These are phyloP conservation scores for Nyctibius grandis DNA, from an alignment of 2,797 vertebrate genomes.

Conservation along the genomic window DNA sequence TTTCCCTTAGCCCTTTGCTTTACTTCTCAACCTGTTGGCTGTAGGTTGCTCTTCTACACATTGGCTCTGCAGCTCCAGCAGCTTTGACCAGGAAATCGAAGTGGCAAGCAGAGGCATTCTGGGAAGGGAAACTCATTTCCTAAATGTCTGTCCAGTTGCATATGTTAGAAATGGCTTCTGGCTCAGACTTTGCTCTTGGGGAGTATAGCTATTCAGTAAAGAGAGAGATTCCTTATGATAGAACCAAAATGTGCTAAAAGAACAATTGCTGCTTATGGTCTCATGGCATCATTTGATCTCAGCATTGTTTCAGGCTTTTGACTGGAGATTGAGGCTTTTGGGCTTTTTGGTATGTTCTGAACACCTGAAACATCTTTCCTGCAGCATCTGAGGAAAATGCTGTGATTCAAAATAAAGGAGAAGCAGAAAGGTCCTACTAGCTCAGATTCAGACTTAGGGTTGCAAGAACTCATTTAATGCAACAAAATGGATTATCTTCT, in stretches of 20 bases:
- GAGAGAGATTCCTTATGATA: background rate
- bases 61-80: background rate
- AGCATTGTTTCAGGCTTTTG: background rate
- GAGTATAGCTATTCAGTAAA: background rate
- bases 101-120: background rate
- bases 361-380: background rate
- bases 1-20: background rate
- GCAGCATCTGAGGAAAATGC: background rate
- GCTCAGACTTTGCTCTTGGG: background rate
- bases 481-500: background rate
- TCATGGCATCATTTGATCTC: background rate
- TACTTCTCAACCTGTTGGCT: background rate
- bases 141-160: background rate
- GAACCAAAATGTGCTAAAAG: background rate
- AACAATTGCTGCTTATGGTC: background rate
- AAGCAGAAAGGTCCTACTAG: background rate
- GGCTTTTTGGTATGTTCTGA: fast-evolving
- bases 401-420: background rate
- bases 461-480: background rate
- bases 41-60: background rate
- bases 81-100: background rate
- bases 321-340: background rate
- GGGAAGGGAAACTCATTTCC: background rate
- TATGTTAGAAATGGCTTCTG: background rate
- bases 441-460: background rate